phyloP scores from a whole-genome alignment of 1,140 invertebrate species.

The Drosophila parabipectinata region DNA sequence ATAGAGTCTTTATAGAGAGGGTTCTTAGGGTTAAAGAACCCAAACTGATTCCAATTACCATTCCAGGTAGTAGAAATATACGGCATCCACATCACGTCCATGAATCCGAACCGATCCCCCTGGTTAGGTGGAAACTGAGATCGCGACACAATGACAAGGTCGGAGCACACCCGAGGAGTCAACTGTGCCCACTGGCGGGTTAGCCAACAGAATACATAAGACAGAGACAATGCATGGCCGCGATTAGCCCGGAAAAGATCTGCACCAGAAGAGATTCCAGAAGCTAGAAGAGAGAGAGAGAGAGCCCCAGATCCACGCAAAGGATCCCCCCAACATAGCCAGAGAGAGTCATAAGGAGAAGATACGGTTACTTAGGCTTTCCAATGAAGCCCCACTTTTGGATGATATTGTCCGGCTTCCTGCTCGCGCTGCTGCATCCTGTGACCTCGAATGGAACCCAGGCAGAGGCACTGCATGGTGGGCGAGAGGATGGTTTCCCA shows the following conservation, averaged over 20 bases:
- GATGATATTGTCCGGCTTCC: background rate
- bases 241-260: conserved; percentile 11
- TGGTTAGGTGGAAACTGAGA: conserved; percentile 18
- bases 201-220: conserved; percentile 20
- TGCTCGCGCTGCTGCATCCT: background rate
- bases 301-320: background rate
- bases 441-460: conserved; percentile 4
- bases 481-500: conserved; percentile 14
- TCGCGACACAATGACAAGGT: conserved; percentile 40
- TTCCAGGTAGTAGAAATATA: background rate
- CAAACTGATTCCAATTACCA: background rate
- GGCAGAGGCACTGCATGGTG: conserved; percentile 12
- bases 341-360: background rate
- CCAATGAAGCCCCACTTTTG: background rate
- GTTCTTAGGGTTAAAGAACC: too few species aligned
- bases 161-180: conserved; percentile 9
- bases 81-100: background rate
- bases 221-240: conserved; percentile 19
- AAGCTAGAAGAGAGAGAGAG: background rate
- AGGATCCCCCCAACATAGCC: background rate
- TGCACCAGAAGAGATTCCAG: conserved; percentile 8
- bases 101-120: background rate
- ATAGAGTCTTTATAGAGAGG: too few species aligned
- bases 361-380: background rate
- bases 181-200: conserved; percentile 25